Conservation (phyloP, 2,888 invertebrate species). For the Lycia hirtaria region DNA sequence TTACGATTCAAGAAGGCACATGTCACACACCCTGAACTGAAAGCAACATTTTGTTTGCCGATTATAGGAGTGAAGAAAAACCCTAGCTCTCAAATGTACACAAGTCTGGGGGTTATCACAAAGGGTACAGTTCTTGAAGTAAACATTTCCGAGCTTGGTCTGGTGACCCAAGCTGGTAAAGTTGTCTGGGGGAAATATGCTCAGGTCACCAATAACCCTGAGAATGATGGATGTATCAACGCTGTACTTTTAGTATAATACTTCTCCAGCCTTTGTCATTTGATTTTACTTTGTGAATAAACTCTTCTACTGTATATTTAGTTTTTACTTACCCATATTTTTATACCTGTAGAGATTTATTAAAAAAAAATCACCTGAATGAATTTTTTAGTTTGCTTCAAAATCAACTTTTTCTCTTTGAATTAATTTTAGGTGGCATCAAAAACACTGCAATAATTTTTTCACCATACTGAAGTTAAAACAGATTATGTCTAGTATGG, state of each 20-base stretch:
- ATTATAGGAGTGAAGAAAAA: conserved; percentile 99
- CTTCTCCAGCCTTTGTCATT: not conserved
- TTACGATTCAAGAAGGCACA: conserved; percentile 98
- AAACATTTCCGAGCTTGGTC: conserved; percentile 98
- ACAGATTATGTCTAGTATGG: not conserved
- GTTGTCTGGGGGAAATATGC: conserved; percentile 99
- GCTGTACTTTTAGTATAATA: conserved; percentile 96
- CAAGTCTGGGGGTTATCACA: conserved; percentile 98
- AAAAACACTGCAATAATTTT: not conserved
- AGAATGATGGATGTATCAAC: conserved; percentile 99
- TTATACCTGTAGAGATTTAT: not conserved
- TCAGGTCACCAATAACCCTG: conserved; percentile 99
- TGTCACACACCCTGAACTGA: conserved; percentile 99
- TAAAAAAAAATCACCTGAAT: too few species aligned
- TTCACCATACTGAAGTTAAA: not conserved
- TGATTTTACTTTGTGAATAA: conserved; percentile 13
- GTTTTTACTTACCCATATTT: conserved; percentile 27
- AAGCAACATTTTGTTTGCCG: conserved; percentile 98
- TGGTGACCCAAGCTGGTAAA: conserved; percentile 99
- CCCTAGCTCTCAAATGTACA: conserved; percentile 98
- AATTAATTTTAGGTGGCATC: not conserved
- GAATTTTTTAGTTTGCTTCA: too few species aligned
- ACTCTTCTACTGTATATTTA: conserved; percentile 5
- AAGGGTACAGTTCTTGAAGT: conserved; percentile 99
- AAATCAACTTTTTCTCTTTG: not conserved